phyloP scores from a whole-genome alignment of 2,888 invertebrate species.

The Drosophila macrothrix region DNA sequence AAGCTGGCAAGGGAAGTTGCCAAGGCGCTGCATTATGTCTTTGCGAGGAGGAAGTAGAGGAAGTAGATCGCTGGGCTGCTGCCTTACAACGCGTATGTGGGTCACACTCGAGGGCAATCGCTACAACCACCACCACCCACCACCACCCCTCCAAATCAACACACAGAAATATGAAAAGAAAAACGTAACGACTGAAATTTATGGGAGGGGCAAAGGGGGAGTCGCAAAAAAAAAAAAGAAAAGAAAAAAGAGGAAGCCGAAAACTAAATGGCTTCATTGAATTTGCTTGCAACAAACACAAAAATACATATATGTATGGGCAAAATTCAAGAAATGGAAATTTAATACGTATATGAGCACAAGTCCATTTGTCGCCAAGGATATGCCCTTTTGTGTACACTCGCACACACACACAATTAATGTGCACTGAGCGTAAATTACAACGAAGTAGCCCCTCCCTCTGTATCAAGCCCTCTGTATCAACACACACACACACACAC shows the following conservation, averaged over 20 bases:
- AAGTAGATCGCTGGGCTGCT: slow-evolving; percentile 4
- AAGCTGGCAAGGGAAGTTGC: slow-evolving; percentile 48
- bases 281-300: slow-evolving; percentile 50
- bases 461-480: neutral
- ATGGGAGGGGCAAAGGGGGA: neutral
- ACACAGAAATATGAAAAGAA: slow-evolving; percentile 46
- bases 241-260: slow-evolving; percentile 36
- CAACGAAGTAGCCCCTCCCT: slow-evolving; percentile 35
- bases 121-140: neutral
- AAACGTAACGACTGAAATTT: neutral
- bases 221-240: slow-evolving; percentile 20
- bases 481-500: neutral
- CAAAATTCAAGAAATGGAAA: slow-evolving; percentile 64
- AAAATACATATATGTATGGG: neutral
- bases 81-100: slow-evolving; percentile 52
- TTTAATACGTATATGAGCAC: slow-evolving; percentile 59
- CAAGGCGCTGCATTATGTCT: slow-evolving; percentile 69
- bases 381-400: slow-evolving; percentile 43
- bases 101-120: slow-evolving; percentile 43
- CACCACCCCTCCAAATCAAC: slow-evolving; percentile 1
- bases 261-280: slow-evolving; percentile 70
- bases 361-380: slow-evolving; percentile 69
- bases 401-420: slow-evolving; percentile 63
- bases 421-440: slow-evolving; percentile 78
- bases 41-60: neutral